Base-by-base conservation (phyloP, 1,140 invertebrate genomes). In the Euura saliciscinereae region DNA sequence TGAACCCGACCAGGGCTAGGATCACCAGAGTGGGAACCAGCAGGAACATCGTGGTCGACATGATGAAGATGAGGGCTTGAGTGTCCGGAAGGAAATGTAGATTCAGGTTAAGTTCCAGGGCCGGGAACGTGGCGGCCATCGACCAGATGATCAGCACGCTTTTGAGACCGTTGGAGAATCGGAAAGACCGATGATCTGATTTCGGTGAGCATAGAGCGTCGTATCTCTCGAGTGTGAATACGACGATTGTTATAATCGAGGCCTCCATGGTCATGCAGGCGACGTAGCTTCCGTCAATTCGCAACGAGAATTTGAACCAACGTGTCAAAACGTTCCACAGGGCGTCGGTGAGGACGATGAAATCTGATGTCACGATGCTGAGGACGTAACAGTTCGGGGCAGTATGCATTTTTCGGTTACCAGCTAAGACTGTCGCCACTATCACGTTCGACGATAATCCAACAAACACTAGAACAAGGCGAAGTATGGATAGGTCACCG, bases 101-200 rank as follows among this genome's bases (percentile, higher is more conserved):
- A 65, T 81, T 81, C 65, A 85, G 77, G 43, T 84, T 73, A 45
- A 85, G 70, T 42, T 82, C 81, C 73, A 85, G 79, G 1, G 80
- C 78, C 0, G 78, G 74, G 2, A 71, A 71, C 51, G 83, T 78
- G 8, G 76, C 74, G 2, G 78, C 69, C 68, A 78, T 73, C 5
- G 59, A 68, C 84, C 83, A 85, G n/a, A 82, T 80, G 0, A 80
- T 45, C 0, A 80, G 1, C 6, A 84, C 70, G 3, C 76, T 78
- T 71, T 83, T 85, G 3, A 75, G 10, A 0, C 75, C 75, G 0
- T 74, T 79, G 2, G 51, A 45, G 0, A 70, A 68, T 3, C 79
- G 80, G 6, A 59, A 59, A 74, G 11, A 10, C 82, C 6, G 3
- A 5, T 11, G 51, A n/a, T 3, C 77, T 72, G 0, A 11, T 44